These are phyloP conservation scores for Castor canadensis DNA, from an alignment of 2,113 vertebrate species.

Conservation along the genomic window DNA sequence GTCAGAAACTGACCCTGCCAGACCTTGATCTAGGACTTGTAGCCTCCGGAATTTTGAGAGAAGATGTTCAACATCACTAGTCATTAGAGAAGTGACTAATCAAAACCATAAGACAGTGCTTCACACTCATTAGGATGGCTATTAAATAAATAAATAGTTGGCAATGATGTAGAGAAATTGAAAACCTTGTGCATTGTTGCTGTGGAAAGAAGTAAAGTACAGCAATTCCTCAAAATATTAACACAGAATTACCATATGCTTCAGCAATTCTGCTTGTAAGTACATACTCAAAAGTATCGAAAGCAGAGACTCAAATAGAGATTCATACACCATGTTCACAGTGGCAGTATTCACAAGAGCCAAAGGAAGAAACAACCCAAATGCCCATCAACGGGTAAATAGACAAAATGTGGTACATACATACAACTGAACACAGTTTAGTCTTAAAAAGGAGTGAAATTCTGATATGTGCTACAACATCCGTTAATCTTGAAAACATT, in stretches of 20 bases:
- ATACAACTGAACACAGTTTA: background rate
- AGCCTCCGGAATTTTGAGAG: background rate
- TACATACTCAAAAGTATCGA: background rate
- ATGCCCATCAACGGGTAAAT: background rate
- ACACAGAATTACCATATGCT: background rate
- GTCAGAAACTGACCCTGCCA: background rate
- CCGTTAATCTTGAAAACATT: background rate
- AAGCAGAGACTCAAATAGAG: background rate
- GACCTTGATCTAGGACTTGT: background rate
- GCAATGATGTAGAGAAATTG: background rate
- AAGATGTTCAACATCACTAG: background rate
- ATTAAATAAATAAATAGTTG: background rate
- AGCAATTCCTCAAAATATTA: background rate
- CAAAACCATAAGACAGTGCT: background rate
- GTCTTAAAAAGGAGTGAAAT: slow-evolving; percentile 7
- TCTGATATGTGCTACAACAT: background rate
- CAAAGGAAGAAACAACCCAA: background rate
- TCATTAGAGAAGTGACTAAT: background rate
- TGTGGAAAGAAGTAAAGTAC: background rate
- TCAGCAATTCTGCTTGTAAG: background rate
- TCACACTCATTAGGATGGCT: background rate
- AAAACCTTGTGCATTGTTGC: background rate
- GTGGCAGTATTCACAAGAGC: background rate
- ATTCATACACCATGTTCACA: background rate
- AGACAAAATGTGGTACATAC: background rate